Base-by-base conservation (phyloP, 2,113 vertebrate species). In the Pelobates fuscus region DNA sequence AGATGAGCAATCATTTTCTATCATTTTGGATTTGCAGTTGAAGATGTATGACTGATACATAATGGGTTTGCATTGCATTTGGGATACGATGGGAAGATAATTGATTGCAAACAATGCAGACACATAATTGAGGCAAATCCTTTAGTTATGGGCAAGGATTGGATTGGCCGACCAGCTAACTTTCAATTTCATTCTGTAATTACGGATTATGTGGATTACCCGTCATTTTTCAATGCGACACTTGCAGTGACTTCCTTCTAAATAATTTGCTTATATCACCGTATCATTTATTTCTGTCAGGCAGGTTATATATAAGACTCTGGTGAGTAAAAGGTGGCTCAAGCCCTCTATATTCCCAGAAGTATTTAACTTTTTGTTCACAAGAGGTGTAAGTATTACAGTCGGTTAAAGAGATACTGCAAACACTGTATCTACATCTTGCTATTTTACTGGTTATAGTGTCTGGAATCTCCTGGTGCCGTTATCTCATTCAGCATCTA, bases 51-150 rank as follows among this genome's bases (percentile, higher is more conserved):
- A 23, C 17, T 30, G 18, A 66, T 46, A 30, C 37, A 78, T 72
- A 71, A 72, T 78, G 68, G 77, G 15, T 54, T 24, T 57, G 60
- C 55, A 30, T 65, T 65, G 64, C 77, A 43, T 55, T 63, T 63
- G 68, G 68, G 70, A 71, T 29, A 49, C 29, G 58, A 78, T 71
- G 68, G 58, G 25, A 17, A 70, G 68, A 71, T 70, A 59, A 71
- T 65, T 71, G 44, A 65, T 78, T 70, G 73, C 68, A 46, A 77
- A 60, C 65, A 49, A 46, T 77, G 52, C 65, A 52, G 73, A 61
- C 68, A 77, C 54, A 67, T 77, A 68, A 77, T 68, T 67, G 73
- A 68, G 64, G 59, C 65, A 60, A 76, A 76, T 67, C 54, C 55
- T 67, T 76, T 75, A 66, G 63, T 75, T 67, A 67, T 37, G 32